These are phyloP conservation scores for Drosophila conformis DNA, from an alignment of 2,888 invertebrate genomes.

Conservation along the genomic window DNA sequence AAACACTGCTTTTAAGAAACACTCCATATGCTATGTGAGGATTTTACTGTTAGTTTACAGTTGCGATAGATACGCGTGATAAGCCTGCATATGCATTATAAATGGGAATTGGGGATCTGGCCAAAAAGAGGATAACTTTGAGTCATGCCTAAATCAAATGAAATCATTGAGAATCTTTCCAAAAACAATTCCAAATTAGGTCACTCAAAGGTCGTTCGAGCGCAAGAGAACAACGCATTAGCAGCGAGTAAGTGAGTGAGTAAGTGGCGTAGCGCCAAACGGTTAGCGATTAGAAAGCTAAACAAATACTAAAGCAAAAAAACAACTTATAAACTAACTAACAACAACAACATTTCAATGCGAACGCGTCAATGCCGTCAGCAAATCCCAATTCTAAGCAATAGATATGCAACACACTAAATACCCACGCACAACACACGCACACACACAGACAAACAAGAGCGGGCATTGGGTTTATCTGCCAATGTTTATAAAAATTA, in stretches of 20 bases:
- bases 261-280: slow-evolving; percentile 38
- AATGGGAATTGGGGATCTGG: neutral
- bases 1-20: slow-evolving; percentile 2
- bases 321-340: slow-evolving; percentile 49
- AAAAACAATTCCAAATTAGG: slow-evolving; percentile 54
- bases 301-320: slow-evolving; percentile 38
- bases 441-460: neutral
- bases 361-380: slow-evolving; percentile 53
- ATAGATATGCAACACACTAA: slow-evolving; percentile 41
- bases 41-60: neutral
- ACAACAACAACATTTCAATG: slow-evolving; percentile 42
- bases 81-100: neutral
- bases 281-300: slow-evolving; percentile 51
- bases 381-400: slow-evolving; percentile 50
- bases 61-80: neutral
- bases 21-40: slow-evolving; percentile 26
- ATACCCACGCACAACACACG: slow-evolving; percentile 36
- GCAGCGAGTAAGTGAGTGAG: slow-evolving; percentile 14
- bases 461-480: slow-evolving; percentile 66
- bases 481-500: slow-evolving; percentile 71
- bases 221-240: slow-evolving; percentile 30
- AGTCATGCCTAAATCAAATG: slow-evolving; percentile 2
- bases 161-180: slow-evolving; percentile 8
- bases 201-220: slow-evolving; percentile 56
- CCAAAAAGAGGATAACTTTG: neutral